phyloP scores from a whole-genome alignment of 2,113 vertebrate species.

The Ptilorrhoa leucosticta region DNA sequence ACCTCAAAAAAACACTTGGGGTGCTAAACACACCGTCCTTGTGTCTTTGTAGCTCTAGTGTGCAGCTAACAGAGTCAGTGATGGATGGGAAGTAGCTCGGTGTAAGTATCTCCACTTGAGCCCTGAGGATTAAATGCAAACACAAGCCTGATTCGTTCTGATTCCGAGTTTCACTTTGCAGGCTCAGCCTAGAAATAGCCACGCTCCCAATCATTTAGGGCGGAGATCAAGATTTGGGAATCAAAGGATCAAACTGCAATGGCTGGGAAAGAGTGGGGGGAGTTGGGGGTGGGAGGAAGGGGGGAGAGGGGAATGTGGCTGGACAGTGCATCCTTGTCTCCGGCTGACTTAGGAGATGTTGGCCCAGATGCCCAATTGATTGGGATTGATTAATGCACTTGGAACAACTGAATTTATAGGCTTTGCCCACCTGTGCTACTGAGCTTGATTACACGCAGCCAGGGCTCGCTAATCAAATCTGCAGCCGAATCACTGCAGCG shows the following conservation, averaged over 20 bases:
- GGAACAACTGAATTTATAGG: not conserved
- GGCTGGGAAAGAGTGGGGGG: fast-evolving
- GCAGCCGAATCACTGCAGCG: not conserved
- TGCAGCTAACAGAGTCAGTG: constrained; percentile 73
- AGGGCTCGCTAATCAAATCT: not conserved
- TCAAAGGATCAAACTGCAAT: not conserved
- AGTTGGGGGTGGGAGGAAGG: fast-evolving
- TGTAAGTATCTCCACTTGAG: constrained; percentile 65
- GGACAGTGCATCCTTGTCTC: not conserved
- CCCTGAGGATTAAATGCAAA: not conserved
- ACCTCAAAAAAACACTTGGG: not conserved
- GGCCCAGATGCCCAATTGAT: not conserved
- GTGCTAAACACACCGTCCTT: constrained; percentile 22
- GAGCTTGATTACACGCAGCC: not conserved
- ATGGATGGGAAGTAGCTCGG: constrained; percentile 63
- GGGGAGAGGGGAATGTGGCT: not conserved
- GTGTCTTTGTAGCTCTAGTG: constrained; percentile 73
- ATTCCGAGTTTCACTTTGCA: not conserved
- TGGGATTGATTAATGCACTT: not conserved
- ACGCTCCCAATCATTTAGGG: not conserved
- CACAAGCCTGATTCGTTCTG: not conserved
- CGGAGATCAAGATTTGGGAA: not conserved
- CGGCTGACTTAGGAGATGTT: fast-evolving
- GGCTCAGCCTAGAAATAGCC: not conserved
- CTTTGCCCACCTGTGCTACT: not conserved